Conservation (phyloP, 2,888 invertebrate genomes). For the Agrotis clavis region DNA sequence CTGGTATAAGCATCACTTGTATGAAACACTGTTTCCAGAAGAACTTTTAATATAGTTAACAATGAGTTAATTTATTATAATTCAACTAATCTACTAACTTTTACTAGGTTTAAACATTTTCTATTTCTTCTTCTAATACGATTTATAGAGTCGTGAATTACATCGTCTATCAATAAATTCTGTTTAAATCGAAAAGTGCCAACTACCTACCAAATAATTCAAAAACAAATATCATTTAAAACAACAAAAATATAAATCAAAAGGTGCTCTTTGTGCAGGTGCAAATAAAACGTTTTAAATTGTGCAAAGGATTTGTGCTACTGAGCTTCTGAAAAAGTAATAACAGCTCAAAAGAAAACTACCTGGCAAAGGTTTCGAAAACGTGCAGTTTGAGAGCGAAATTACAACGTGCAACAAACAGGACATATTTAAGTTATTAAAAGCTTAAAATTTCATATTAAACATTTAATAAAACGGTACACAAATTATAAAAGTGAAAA, state of each 20-base stretch:
- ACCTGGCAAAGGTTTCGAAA: background rate
- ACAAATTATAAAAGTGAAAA: constrained; percentile 58
- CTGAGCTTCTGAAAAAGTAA: background rate
- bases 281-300: constrained; percentile 46
- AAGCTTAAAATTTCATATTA: constrained; percentile 31
- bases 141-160: background rate
- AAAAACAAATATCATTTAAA: too few relatives aligned
- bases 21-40: background rate
- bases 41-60: background rate
- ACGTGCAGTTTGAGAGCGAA: constrained; percentile 18
- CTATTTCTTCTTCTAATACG: background rate
- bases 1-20: background rate
- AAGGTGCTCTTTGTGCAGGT: constrained; percentile 43
- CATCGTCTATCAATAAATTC: background rate
- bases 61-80: background rate
- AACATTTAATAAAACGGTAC: constrained; percentile 51
- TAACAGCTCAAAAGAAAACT: background rate
- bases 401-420: constrained; percentile 29
- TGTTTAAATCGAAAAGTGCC: background rate
- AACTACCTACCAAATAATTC: background rate
- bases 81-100: background rate
- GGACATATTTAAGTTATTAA: constrained; percentile 24
- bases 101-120: background rate
- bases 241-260: background rate
- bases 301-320: constrained; percentile 35